phyloP scores from a whole-genome alignment of 2,113 vertebrate species.

The Corythoichthys intestinalis region DNA sequence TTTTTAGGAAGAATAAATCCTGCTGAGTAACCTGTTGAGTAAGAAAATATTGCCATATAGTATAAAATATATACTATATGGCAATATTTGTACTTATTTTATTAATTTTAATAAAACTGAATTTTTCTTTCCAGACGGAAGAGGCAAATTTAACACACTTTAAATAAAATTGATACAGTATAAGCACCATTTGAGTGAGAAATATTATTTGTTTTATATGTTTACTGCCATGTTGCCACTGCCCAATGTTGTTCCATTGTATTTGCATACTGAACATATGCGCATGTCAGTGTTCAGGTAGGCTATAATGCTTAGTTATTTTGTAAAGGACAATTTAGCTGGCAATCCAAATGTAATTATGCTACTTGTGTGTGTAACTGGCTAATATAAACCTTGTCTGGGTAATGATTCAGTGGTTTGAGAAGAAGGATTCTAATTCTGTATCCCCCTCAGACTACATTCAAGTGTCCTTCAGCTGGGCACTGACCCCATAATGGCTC shows the following conservation, averaged over 20 bases:
- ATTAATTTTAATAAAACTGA: no score
- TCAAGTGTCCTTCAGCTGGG: background rate
- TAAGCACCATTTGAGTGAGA: no score
- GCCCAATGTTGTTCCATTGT: background rate
- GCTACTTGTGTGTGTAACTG: background rate
- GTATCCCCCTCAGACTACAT: background rate
- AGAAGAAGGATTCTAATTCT: background rate
- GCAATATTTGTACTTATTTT: no score
- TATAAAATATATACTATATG: no score
- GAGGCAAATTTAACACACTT: no score
- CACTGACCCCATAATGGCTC: background rate
- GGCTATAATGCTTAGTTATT: background rate
- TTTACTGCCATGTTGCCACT: background rate
- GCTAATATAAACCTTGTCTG: background rate
- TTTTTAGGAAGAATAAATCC: no score
- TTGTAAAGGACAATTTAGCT: background rate
- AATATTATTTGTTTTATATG: background rate
- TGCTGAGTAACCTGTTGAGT: no score
- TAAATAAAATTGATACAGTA: no score
- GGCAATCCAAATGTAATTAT: background rate
- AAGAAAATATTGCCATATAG: no score
- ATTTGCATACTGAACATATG: background rate
- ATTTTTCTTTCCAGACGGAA: no score
- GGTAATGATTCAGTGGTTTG: background rate
- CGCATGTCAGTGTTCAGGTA: background rate